Conservation (phyloP, 2,888 invertebrate species). For the Zhengitettix transpicula region DNA sequence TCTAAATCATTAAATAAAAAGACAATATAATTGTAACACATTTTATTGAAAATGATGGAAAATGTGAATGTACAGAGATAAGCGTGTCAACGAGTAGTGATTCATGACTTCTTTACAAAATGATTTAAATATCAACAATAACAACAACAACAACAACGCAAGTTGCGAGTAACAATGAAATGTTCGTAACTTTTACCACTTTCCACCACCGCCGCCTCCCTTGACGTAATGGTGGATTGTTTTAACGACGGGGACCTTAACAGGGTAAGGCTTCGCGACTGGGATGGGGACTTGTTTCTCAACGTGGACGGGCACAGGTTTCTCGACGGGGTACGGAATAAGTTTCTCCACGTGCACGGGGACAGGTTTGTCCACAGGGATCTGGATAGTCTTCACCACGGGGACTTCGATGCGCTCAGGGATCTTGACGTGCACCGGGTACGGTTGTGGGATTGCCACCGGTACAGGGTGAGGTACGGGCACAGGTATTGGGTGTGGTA, state of each 20-base stretch:
- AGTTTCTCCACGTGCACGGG: slow-evolving; percentile 12
- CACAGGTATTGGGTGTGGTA: slow-evolving; percentile 42
- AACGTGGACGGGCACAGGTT: slow-evolving; percentile 12
- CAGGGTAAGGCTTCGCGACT: slow-evolving; percentile 12
- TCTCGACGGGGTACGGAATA: slow-evolving; percentile 11
- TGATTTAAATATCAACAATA: no score
- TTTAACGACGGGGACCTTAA: slow-evolving; percentile 10
- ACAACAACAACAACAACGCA: no score
- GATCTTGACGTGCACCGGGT: slow-evolving; percentile 51
- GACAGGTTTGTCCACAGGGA: slow-evolving; percentile 14
- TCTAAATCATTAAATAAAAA: no score
- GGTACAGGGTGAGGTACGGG: slow-evolving; percentile 37
- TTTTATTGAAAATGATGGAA: no score
- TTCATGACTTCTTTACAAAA: no score
- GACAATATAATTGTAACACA: no score
- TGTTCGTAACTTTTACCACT: no score
- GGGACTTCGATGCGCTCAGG: slow-evolving; percentile 10
- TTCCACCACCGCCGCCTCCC: background rate
- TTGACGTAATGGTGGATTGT: slow-evolving; percentile 10
- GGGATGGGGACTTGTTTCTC: slow-evolving; percentile 11
- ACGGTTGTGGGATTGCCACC: slow-evolving; percentile 43
- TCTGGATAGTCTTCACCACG: slow-evolving; percentile 13
- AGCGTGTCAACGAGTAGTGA: no score
- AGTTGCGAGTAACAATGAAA: no score
- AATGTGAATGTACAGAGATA: no score